A percentile compares a stretch with the other conserved stretches of the same genome.
These are phyloP conservation scores for Caradrina clavipalpis DNA, from an alignment of 2,888 invertebrate genomes.

Conservation along the genomic window DNA sequence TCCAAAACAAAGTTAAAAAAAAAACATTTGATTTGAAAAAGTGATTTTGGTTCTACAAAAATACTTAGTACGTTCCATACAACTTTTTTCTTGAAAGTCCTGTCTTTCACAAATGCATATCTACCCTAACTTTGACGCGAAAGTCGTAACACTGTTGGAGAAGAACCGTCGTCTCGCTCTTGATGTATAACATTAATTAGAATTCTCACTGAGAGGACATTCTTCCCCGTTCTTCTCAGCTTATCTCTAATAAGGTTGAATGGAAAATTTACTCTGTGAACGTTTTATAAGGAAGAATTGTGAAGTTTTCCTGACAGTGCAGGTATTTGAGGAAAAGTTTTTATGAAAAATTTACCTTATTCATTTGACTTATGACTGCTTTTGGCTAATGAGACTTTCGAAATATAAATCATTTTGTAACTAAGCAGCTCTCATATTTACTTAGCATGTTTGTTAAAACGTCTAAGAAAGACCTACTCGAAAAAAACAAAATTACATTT, in stretches of 20 bases:
- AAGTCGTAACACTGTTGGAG: conserved; percentile 49
- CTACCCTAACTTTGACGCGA: conserved; percentile 43
- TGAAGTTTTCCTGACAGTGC: conserved; percentile 4
- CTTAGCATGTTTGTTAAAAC: no score
- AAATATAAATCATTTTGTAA: no score
- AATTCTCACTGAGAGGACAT: conserved; percentile 65
- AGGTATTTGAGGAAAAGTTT: conserved; percentile 16
- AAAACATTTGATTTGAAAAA: no score
- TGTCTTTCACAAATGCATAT: conserved; percentile 18
- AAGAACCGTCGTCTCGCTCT: conserved; percentile 53
- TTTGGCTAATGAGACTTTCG: no score
- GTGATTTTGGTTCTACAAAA: neutral
- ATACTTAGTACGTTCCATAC: neutral
- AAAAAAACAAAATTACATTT: no score
- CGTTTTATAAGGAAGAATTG: conserved; percentile 52
- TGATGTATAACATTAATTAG: conserved; percentile 78
- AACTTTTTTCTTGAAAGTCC: conserved; percentile 2
- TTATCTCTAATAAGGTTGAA: conserved; percentile 66
- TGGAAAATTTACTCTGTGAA: conserved; percentile 56
- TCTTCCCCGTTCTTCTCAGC: conserved; percentile 66
- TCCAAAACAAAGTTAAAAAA: no score
- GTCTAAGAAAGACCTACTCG: no score
- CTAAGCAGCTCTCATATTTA: no score
- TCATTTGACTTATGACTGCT: neutral
- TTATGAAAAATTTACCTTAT: neutral